Base-by-base conservation (phyloP, 2,797 vertebrate genomes). In the Melanotaenia pygmaea region DNA sequence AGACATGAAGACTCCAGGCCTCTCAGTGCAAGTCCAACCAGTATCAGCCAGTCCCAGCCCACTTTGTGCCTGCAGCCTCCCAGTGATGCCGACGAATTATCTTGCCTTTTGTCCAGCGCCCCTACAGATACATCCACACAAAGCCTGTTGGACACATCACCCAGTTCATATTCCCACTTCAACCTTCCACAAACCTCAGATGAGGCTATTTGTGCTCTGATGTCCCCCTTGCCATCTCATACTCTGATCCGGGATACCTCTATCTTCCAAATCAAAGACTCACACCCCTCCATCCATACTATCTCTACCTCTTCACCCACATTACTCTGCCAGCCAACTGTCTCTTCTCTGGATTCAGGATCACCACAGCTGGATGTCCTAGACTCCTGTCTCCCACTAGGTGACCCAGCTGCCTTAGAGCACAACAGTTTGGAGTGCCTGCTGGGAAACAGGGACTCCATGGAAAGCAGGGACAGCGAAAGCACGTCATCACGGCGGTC, bases 401-500 rank as follows among this genome's bases (percentile, higher is more conserved):
- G 81, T 8, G 80, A 90, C 70, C 72, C 87, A 1, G 80, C 86
- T 22, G 76, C 81, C 6, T 58, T 89, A 34, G 89, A 90, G 68
- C 93, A 94, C 81, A 93, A 84, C 37, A 93, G 94, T 87, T 77
- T 92, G 80, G 94, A 95, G 89, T 93, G 92, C 81, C 89, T 94
- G 11, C 80, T 94, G 72, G 91, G 91, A 20, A 88, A 91, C 13
- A 75, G 86, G 50, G 89, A 89, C 22, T 93, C 92, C 1, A 59
- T 47, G 51, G 93, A 91, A 77, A 93, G 92, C 80, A 87, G 91
- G 72, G 91, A 95, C 82, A 93, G 91, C 4, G 91, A 91, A 51
- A 93, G 90, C 5, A 79, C 62, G 0, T 91, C 89, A 20, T 95
- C 93, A 0, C 89, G 87, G 1, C 85, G 91, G 53, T 93, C 94